Base-by-base conservation (phyloP, 2,888 invertebrate species). In the Euzophera pinguis region DNA sequence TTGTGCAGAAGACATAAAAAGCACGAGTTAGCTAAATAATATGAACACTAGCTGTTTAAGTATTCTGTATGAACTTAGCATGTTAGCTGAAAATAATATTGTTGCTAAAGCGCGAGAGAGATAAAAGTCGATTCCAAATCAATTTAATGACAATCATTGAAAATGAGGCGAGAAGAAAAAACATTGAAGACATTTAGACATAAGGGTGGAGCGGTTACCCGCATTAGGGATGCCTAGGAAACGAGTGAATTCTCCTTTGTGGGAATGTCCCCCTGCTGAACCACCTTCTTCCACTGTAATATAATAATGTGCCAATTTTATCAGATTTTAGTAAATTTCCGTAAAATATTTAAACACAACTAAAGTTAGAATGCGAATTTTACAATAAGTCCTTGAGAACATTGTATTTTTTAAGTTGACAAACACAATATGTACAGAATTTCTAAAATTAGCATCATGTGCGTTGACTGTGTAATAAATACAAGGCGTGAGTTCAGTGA, bases 221-320 rank as follows among this genome's bases (percentile, higher is more conserved):
- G 90, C 86, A 70, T 89, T 92, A 78, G 93, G 93, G 81, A 93
- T 91, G 87, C 92, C 91, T 90, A 94, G 93, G 90, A 93, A 93
- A 87, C 93, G 93, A 89, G 92, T 92, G 78, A 88, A 88, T 72
- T 91, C 91, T 73, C 86, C 84, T 81, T 85, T 90, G 74, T 83
- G 78, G 69, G 80, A 82, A 72, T 81, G 79, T 73, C 84, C 87
- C 71, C 82, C 81, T 70, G 84, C 66, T 55, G 84, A 67, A 73
- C 87, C 75, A 78, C 81, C 78, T 73, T 91, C 91, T 60, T 91
- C 91, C 82, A 91, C 91, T 91, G 91, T 63, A 90, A 91, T 75
- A 62, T 56, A 73, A 77, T 62, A 69, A 55, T 75, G 83, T 62
- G 72, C 70, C 68, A 79, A 78, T 75, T 65, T 73, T 75, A 45